Base-by-base conservation (phyloP, 2,888 invertebrate genomes). In the Micoletzkya japonica region DNA sequence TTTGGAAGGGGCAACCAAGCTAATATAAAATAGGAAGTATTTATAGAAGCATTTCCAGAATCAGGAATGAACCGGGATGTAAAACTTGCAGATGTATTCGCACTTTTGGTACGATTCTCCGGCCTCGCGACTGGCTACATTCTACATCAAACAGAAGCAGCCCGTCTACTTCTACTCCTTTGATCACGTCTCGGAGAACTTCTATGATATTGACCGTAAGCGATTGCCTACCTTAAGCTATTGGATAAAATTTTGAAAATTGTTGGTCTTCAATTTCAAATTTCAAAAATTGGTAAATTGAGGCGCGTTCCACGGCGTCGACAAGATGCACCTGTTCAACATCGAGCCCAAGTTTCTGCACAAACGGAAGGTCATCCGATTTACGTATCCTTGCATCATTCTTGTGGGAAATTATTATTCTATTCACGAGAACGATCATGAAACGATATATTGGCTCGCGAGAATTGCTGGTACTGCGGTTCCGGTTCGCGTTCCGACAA, bases 71-170 rank as follows among this genome's bases (percentile, higher is more conserved):
- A 17, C n/a, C 49, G n/a, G 49, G 14, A 17, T 44, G 14, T 7
- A 52, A 52, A 30, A 1, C 26, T 66, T 54, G 0, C 30, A 85
- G 85, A 82, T 86, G 84, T 86, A 81, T 71, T 85, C 85, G 0
- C 83, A 85, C 59, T 85, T 85, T 72, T 86, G 85, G 85, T 85
- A 82, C 72, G 83, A 84, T 70, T 82, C 85, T 24, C 85, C 85
- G 7, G 80, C 82, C 39, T 77, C 85, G n/a, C 76, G 80, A 58
- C 54, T 85, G 63, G 82, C 85, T 24, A 74, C 76, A 6, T 77
- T 76, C 63, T 86, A 85, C 73, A 73, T 77, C 14, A 77, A 80
- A 59, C 76, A 78, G 49, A 72, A 78, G 57, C 75, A 72, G 49
- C 82, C 83, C 44, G 85, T 85, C 36, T 85, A 73, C 69, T 71